Conservation (phyloP, 2,888 invertebrate species). For the Spatulosminthurus flaviceps region DNA sequence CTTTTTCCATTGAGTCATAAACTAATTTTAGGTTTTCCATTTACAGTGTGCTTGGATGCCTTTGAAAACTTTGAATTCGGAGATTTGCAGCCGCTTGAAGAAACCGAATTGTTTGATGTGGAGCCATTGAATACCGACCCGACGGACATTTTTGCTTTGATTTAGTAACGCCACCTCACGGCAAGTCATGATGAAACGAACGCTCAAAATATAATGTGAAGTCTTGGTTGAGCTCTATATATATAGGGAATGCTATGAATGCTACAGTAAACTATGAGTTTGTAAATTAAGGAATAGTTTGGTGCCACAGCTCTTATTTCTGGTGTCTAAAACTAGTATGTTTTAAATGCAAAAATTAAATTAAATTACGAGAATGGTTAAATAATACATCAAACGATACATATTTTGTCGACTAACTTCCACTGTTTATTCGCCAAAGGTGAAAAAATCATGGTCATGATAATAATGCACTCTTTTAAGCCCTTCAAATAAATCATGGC, state of each 20-base stretch:
- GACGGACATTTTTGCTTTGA: neutral
- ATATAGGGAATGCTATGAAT: too few species aligned
- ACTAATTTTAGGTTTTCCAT: too few species aligned
- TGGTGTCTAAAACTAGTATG: too few species aligned
- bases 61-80: constrained; percentile 3
- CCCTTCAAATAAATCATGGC: constrained; percentile 5
- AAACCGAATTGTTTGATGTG: neutral
- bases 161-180: neutral
- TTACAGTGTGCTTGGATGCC: neutral
- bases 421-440: neutral
- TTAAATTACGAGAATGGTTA: too few species aligned
- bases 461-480: constrained; percentile 18
- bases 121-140: neutral
- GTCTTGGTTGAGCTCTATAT: too few species aligned
- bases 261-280: too few species aligned
- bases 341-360: too few species aligned
- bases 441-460: constrained; percentile 33
- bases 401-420: too few species aligned
- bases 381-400: too few species aligned
- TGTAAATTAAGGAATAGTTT: too few species aligned
- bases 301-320: too few species aligned
- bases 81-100: neutral
- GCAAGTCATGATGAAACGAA: neutral
- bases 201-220: neutral
- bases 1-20: too few species aligned